A percentile compares a stretch with the other conserved stretches of the same genome.
Conservation (phyloP, 1,140 invertebrate genomes). For the Anoplolepis gracilipes region DNA sequence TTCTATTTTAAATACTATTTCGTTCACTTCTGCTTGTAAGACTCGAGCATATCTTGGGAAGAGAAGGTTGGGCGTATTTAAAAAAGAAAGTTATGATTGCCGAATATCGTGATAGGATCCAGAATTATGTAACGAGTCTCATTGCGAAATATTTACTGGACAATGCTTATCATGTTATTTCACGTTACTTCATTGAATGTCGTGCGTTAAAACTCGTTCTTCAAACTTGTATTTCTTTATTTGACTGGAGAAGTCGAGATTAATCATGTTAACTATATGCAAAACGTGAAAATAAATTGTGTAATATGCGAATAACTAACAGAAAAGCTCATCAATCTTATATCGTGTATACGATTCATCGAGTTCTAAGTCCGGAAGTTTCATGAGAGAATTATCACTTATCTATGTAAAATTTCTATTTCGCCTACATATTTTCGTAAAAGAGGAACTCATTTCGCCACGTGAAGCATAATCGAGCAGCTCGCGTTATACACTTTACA, state of each 20-base stretch:
- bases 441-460: background rate
- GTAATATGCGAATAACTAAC: background rate
- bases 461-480: background rate
- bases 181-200: background rate
- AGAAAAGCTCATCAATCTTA: conserved; percentile 4
- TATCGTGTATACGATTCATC: background rate
- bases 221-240: background rate
- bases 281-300: conserved; percentile 21
- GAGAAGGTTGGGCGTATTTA: conserved; percentile 1
- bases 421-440: conserved; percentile 15
- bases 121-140: conserved; percentile 19
- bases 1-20: too few species aligned
- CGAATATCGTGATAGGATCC: conserved; percentile 14
- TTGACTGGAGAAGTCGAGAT: background rate
- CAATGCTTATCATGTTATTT: conserved; percentile 12
- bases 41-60: background rate
- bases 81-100: conserved; percentile 45
- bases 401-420: conserved; percentile 18
- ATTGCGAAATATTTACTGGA: conserved; percentile 30
- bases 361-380: background rate
- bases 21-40: too few species aligned
- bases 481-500: conserved; percentile 3
- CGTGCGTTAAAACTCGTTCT: background rate
- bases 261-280: background rate
- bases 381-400: conserved; percentile 7